A percentile compares a stretch with the other conserved stretches of the same genome.
Evolutionary conservation across 1,140 invertebrate genomes (phyloP).

Genomic region (Cheumatopsyche charites): DNA sequence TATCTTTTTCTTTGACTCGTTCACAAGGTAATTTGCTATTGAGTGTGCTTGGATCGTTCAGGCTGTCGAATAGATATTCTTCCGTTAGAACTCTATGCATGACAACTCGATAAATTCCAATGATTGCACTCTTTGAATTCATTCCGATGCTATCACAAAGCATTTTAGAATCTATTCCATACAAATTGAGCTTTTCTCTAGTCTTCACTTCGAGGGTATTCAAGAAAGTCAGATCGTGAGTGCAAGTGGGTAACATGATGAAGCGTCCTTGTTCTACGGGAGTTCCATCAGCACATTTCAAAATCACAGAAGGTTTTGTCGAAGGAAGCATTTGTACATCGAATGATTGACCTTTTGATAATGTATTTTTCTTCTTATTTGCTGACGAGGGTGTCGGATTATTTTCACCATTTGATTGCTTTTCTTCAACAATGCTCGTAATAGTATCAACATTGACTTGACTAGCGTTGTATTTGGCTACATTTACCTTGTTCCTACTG

Average conservation of each 20-base stretch:
- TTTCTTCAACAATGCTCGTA: slow-evolving; percentile 40
- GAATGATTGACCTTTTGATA: slow-evolving; percentile 52
- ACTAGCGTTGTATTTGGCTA: slow-evolving; percentile 33
- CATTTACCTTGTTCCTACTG: slow-evolving; percentile 40
- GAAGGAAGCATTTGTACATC: slow-evolving; percentile 54
- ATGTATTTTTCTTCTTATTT: slow-evolving; percentile 37
- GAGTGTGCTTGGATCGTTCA: slow-evolving; percentile 45
- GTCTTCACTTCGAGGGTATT: slow-evolving; percentile 56
- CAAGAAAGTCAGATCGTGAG: slow-evolving; percentile 54
- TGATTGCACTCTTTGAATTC: slow-evolving; percentile 57
- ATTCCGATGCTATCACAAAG: slow-evolving; percentile 53
- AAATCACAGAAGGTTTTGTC: slow-evolving; percentile 37
- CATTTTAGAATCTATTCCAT: slow-evolving; percentile 56
- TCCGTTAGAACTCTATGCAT: slow-evolving; percentile 54
- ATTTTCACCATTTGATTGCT: slow-evolving; percentile 38
- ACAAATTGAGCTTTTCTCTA: slow-evolving; percentile 54
- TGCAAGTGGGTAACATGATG: slow-evolving; percentile 57
- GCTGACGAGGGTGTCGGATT: background rate
- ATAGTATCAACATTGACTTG: slow-evolving; percentile 41
- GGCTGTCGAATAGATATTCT: slow-evolving; percentile 48
- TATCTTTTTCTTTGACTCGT: slow-evolving; percentile 29
- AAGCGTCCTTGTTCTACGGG: slow-evolving; percentile 57
- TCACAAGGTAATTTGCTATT: slow-evolving; percentile 35
- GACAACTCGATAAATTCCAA: slow-evolving; percentile 59
- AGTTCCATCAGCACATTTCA: slow-evolving; percentile 46